Evolutionary conservation across 2,113 vertebrate genomes (phyloP).

Genomic region (Dicerorhinus sumatrensis): DNA sequence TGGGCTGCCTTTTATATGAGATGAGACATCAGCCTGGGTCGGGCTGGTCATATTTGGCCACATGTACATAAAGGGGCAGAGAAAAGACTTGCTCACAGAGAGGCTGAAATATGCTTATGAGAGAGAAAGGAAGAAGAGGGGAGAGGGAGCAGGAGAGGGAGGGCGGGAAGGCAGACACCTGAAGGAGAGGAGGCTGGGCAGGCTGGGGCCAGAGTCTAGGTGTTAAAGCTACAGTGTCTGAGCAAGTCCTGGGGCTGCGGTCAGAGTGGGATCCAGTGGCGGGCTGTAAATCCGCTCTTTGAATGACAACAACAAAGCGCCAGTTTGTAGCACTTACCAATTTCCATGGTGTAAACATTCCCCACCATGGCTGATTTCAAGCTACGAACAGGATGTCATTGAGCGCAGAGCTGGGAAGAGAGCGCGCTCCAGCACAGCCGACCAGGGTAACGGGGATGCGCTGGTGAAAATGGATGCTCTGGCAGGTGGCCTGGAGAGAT

Average conservation of each 20-base stretch:
- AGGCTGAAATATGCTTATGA: neutral
- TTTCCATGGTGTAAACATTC: neutral
- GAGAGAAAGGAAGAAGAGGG: neutral
- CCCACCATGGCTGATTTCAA: neutral
- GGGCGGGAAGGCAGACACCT: neutral
- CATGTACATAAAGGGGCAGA: neutral
- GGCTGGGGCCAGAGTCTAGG: neutral
- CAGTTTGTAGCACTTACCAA: neutral
- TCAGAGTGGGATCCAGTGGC: neutral
- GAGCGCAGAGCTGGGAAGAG: neutral
- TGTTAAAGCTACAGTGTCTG: neutral
- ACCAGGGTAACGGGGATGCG: neutral
- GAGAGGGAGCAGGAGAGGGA: neutral
- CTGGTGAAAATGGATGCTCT: fast-evolving
- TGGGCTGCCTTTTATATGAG: neutral
- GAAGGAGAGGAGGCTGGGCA: neutral
- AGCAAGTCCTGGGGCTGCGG: too few species aligned
- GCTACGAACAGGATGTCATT: neutral
- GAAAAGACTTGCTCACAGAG: neutral
- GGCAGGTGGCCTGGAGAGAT: neutral
- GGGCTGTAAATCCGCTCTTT: neutral
- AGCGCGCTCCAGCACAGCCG: neutral
- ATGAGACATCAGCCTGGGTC: neutral
- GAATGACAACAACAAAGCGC: neutral
- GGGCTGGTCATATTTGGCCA: neutral